Evolutionary conservation across 1,140 invertebrate species (phyloP).

Genomic region (Eriosoma lanigerum): DNA sequence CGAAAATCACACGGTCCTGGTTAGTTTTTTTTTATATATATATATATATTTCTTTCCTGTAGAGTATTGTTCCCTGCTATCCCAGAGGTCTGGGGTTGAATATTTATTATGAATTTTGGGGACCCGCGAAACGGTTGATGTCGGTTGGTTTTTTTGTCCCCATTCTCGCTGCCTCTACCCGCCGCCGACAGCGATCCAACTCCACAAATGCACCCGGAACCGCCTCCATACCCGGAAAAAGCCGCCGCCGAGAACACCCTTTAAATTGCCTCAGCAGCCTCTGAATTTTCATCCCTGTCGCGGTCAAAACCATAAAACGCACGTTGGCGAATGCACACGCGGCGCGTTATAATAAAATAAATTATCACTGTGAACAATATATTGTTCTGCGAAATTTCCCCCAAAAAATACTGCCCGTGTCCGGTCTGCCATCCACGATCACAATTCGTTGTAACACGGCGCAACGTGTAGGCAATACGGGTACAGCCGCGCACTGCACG

Average conservation of each 20-base stretch:
- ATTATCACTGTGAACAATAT: not conserved
- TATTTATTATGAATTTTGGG: slow-evolving; percentile 21
- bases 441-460: not conserved
- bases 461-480: slow-evolving; percentile 22
- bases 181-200: not conserved
- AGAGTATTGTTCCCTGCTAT: not conserved
- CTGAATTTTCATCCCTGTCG: not conserved
- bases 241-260: not conserved
- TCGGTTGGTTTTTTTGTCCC: slow-evolving; percentile 14
- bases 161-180: not conserved
- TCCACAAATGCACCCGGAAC: not conserved
- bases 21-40: too few species aligned
- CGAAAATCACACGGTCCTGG: too few species aligned
- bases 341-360: not conserved
- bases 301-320: slow-evolving; percentile 36
- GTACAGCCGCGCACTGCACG: not conserved
- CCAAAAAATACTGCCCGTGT: too few species aligned
- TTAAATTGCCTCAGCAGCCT: slow-evolving; percentile 5
- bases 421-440: not conserved
- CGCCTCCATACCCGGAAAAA: not conserved
- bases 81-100: slow-evolving; percentile 5
- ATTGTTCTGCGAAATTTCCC: not conserved
- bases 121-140: not conserved
- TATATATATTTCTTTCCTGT: not conserved
- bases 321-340: slow-evolving; percentile 22